Evolutionary conservation across 2,888 invertebrate species (phyloP).

Genomic region (Cetonia aurata): DNA sequence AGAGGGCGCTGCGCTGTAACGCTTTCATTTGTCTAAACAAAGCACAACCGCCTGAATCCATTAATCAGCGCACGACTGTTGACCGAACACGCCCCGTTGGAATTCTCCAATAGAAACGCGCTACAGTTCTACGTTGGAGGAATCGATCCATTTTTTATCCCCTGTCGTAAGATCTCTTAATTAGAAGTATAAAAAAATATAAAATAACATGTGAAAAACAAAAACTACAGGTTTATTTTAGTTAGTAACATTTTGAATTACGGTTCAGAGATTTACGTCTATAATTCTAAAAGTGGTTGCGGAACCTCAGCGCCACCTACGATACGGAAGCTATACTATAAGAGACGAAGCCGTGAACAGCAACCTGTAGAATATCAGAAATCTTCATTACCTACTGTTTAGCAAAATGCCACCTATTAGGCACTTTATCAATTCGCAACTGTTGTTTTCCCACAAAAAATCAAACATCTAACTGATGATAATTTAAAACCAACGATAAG

Average conservation of each 20-base stretch:
- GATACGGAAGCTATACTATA: conserved; percentile 2
- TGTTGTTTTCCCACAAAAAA: too few species aligned
- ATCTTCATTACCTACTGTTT: not conserved
- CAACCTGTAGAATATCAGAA: not conserved
- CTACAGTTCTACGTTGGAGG: conserved; percentile 47
- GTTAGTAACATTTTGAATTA: too few species aligned
- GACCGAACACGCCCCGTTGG: conserved; percentile 51
- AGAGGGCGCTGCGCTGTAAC: conserved; percentile 50
- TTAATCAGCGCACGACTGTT: conserved; percentile 55
- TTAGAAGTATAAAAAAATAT: not conserved
- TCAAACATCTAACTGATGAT: too few species aligned
- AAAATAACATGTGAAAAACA: not conserved
- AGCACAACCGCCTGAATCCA: conserved; percentile 53
- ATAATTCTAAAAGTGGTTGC: too few species aligned
- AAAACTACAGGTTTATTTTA: not conserved
- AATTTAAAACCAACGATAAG: too few species aligned
- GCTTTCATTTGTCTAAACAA: conserved; percentile 57
- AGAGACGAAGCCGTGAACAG: not conserved
- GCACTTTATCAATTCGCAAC: not conserved
- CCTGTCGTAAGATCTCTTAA: conserved; percentile 13
- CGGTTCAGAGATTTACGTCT: too few species aligned
- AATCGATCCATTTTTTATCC: conserved; percentile 50
- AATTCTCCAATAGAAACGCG: conserved; percentile 52
- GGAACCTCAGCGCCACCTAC: conserved; percentile 21
- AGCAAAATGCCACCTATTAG: not conserved